phyloP scores from a whole-genome alignment of 2,113 vertebrate genomes.

The Pedionomus torquatus region DNA sequence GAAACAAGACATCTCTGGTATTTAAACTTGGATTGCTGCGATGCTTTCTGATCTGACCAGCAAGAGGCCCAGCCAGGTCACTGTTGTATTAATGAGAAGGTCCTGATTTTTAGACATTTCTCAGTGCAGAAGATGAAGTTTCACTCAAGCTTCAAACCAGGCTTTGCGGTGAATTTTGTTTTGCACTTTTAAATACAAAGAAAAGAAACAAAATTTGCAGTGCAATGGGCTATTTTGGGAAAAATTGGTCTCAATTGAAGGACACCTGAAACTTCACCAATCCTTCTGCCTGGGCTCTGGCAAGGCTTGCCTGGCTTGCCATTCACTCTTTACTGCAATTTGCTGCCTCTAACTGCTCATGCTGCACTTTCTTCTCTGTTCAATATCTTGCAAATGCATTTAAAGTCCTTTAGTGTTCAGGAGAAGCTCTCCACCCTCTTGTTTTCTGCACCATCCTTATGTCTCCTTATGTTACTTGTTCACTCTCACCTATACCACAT shows the following conservation, averaged over 20 bases:
- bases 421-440: not conserved
- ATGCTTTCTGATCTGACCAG: not conserved
- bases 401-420: not conserved
- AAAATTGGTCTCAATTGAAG: not conserved
- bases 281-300: not conserved
- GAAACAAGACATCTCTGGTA: not conserved
- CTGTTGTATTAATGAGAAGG: not conserved
- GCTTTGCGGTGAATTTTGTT: not conserved
- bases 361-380: not conserved
- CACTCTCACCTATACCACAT: rapidly evolving
- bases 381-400: not conserved
- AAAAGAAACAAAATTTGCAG: not conserved
- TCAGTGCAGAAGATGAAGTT: not conserved
- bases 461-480: not conserved
- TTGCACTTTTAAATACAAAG: not conserved
- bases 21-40: not conserved
- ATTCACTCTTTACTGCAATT: not conserved
- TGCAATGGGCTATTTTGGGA: not conserved
- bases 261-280: not conserved
- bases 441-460: not conserved
- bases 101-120: constrained; percentile 2
- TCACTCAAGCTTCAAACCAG: not conserved
- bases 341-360: not conserved
- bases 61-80: not conserved
- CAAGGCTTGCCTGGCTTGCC: not conserved